Percentiles rank a stretch among this genome's conserved stretches.
Conservation (phyloP, 2,888 invertebrate genomes). For the Trilocha varians region DNA sequence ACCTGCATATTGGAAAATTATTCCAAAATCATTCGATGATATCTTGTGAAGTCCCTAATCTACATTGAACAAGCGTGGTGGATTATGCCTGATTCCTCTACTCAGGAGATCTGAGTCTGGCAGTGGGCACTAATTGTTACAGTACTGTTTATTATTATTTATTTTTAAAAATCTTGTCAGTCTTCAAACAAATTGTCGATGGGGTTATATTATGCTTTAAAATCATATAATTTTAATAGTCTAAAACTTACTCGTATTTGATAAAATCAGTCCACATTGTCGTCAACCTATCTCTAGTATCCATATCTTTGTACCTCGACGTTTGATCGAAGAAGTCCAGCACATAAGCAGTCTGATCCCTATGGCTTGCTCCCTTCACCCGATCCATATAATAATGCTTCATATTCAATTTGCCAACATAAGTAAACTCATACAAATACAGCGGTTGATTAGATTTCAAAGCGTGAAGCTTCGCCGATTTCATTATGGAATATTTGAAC, state of each 20-base stretch:
- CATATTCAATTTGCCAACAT: conserved; percentile 47
- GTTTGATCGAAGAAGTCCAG: conserved; percentile 50
- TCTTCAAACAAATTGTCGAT: no score
- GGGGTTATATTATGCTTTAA: no score
- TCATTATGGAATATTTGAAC: conserved; percentile 55
- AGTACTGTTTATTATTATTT: no score
- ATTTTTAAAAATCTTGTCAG: no score
- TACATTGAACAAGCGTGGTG: no score
- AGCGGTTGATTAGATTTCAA: conserved; percentile 29
- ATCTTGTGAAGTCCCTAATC: no score
- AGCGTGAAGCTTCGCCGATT: conserved; percentile 47
- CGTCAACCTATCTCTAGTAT: conserved; percentile 49
- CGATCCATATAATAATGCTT: conserved; percentile 47
- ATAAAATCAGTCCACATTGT: conserved; percentile 59
- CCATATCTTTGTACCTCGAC: conserved; percentile 37
- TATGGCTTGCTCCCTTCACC: conserved; percentile 55
- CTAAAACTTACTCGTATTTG: conserved; percentile 46
- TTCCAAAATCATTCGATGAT: no score
- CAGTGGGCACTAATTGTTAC: no score
- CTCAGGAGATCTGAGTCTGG: no score
- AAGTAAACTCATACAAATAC: conserved; percentile 55
- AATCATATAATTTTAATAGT: no score
- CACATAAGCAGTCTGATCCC: conserved; percentile 56
- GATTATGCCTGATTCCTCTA: no score
- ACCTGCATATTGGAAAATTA: no score